Percentiles rank a stretch among this genome's conserved stretches.
phyloP scores from a whole-genome alignment of 2,113 vertebrate genomes.

The Mustela nigripes region DNA sequence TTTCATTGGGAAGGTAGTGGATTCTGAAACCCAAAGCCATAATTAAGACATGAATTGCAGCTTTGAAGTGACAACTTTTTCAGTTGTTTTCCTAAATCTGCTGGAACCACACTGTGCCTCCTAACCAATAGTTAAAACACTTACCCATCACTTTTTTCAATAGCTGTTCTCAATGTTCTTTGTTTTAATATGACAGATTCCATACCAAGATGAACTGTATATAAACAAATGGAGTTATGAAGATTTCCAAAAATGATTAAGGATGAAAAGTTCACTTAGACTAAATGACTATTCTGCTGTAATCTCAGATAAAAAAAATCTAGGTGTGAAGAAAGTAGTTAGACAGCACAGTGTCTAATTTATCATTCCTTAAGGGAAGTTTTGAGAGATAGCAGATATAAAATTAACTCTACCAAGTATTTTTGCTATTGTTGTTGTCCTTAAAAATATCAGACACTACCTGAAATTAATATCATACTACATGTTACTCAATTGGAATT shows the following conservation, averaged over 20 bases:
- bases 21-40: conserved; percentile 66
- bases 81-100: conserved; percentile 72
- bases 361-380: not conserved
- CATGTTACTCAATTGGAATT: not conserved
- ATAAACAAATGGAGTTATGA: conserved; percentile 40
- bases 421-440: not conserved
- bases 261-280: not conserved
- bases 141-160: conserved; percentile 77
- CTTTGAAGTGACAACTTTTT: conserved; percentile 67
- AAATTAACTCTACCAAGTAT: not conserved
- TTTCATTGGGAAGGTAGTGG: conserved; percentile 54
- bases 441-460: conserved; percentile 35
- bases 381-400: not conserved
- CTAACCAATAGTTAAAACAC: conserved; percentile 77
- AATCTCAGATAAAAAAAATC: not conserved
- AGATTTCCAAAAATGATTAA: conserved; percentile 33
- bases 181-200: conserved; percentile 69
- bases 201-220: conserved; percentile 62
- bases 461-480: not conserved
- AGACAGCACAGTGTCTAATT: not conserved
- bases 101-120: conserved; percentile 16
- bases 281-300: not conserved
- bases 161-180: conserved; percentile 69
- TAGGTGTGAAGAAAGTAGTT: not conserved
- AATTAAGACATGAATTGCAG: conserved; percentile 64